phyloP scores from a whole-genome alignment of 23 tunicate genomes.

The Clavelina lepadiformis region DNA sequence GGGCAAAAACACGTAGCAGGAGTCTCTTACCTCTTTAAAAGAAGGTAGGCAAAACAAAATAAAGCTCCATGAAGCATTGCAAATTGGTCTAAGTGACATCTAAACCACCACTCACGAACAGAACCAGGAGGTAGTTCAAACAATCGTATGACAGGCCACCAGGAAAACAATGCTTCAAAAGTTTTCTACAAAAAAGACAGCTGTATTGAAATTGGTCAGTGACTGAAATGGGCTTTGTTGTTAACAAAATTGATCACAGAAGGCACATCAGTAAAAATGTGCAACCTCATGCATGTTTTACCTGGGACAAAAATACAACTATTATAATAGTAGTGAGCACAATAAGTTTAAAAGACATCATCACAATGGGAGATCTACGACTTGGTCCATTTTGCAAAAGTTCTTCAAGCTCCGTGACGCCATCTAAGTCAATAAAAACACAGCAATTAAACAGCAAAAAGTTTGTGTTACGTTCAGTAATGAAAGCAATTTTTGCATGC shows the following conservation, averaged over 20 bases:
- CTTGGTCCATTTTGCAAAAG: not conserved
- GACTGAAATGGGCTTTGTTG: too few relatives aligned
- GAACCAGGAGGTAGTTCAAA: conserved; percentile 70
- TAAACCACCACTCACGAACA: conserved; percentile 80
- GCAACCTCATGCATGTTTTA: too few relatives aligned
- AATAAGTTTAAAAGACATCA: conserved; percentile 36
- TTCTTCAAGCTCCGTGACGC: not conserved
- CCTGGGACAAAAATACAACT: conserved; percentile 38
- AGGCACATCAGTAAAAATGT: too few relatives aligned
- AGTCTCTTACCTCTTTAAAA: conserved; percentile 57
- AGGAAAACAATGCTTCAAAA: conserved; percentile 46
- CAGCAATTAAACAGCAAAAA: too few relatives aligned
- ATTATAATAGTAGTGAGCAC: conserved; percentile 23
- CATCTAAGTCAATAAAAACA: not conserved
- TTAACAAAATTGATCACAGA: too few relatives aligned
- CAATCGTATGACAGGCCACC: conserved; percentile 78
- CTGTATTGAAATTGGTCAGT: too few relatives aligned
- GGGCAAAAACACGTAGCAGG: too few relatives aligned
- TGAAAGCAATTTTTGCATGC: too few relatives aligned
- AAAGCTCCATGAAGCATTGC: conserved; percentile 75
- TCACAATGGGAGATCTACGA: conserved; percentile 16
- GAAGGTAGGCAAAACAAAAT: conserved; percentile 50
- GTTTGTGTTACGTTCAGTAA: too few relatives aligned
- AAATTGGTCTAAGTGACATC: conserved; percentile 66
- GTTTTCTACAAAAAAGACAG: conserved; percentile 29